Evolutionary conservation across 2,113 vertebrate genomes (phyloP), one percentile per base, ranked within the genome.

Genomic region (Perca flavescens): DNA sequence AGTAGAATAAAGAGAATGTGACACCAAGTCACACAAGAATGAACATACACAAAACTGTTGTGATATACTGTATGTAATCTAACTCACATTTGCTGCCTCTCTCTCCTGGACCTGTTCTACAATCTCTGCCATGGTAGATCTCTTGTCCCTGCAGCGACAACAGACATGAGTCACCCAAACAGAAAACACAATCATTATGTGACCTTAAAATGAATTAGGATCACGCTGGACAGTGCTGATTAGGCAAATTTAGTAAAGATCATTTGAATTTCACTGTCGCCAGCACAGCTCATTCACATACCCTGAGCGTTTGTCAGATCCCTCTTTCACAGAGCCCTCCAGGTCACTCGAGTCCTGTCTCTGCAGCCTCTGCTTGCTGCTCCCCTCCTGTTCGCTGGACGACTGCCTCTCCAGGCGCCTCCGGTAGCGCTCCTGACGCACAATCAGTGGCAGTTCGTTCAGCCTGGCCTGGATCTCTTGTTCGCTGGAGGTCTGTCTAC

Each of bases 101-200:
- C 96, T 96, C 90, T 99, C 97, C 89, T 99, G 97, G 49, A 95
- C 95, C 91, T 99, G 97, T 84, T 99, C 97, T 72, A 99, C 97
- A 60, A 99, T 98, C 84, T 99, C 97, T 6, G 97, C 97, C 92
- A 99, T 94, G 0, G 97, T 98, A 61, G 96, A 95, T 90, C 96
- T 96, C 92, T 97, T 99, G 67, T 89, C 87, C 73, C 94, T 96
- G 88, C 62, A 86, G 61, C 58, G 34, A 69, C 43, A 83, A 69
- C 46, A 86, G 34, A 86, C 68, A 65, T 22, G 47, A 86, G 68
- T 88, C 57, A 81, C 47, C 21, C 69, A 80, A 77, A 77, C 58
- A 89, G 53, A 16, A 21, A 78, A 77, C 25, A 79, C 40, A 63
- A 21, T 85, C 16, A 67, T 68, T 54, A 74, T 28, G 21, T 5